phyloP scores from a whole-genome alignment of 2,888 invertebrate species.

The Melangyna quadrimaculata region DNA sequence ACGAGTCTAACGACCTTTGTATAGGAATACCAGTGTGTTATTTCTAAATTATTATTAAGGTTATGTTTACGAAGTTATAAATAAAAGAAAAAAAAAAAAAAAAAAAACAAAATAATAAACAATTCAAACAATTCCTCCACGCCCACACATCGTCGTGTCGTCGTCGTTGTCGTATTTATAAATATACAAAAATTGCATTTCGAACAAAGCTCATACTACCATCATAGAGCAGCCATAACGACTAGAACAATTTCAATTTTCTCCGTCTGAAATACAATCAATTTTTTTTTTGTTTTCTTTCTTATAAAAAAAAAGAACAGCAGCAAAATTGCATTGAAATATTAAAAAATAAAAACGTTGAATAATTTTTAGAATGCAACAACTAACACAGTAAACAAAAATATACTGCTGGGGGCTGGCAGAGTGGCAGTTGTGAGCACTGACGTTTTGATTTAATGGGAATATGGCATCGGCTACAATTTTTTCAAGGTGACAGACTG shows the following conservation, averaged over 20 bases:
- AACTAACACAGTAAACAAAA: slow-evolving; percentile 61
- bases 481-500: slow-evolving; percentile 69
- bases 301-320: slow-evolving; percentile 13
- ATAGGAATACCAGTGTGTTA: slow-evolving; percentile 52
- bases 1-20: slow-evolving; percentile 9
- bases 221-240: neutral
- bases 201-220: slow-evolving; percentile 13
- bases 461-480: slow-evolving; percentile 70
- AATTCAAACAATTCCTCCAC: slow-evolving; percentile 8
- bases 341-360: slow-evolving; percentile 17
- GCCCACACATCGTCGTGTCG: slow-evolving; percentile 3
- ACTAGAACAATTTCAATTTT: neutral
- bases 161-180: slow-evolving; percentile 5
- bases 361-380: slow-evolving; percentile 71
- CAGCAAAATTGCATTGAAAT: slow-evolving; percentile 41
- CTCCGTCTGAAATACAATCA: neutral
- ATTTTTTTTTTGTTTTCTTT: slow-evolving; percentile 9
- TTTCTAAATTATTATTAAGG: neutral
- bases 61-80: neutral
- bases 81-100: neutral
- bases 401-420: slow-evolving; percentile 13
- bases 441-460: slow-evolving; percentile 64
- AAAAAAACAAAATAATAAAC: neutral
- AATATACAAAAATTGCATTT: slow-evolving; percentile 12
- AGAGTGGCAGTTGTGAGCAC: slow-evolving; percentile 22